Evolutionary conservation across 2,113 vertebrate genomes (phyloP).

Genomic region (Globicephala melas): DNA sequence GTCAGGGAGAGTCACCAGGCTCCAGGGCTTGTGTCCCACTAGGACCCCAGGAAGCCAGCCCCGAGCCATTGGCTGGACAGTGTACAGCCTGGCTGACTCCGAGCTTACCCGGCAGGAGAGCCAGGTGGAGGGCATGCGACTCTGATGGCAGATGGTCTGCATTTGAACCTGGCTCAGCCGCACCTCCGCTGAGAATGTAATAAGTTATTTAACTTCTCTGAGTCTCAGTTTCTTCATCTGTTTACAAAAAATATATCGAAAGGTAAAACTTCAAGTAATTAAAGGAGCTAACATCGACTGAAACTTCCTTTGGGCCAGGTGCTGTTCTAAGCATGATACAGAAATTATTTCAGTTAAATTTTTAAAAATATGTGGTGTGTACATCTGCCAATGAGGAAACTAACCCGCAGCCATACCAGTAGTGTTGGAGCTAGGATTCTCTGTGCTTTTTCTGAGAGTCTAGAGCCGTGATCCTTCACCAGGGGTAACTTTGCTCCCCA

Average conservation of each 20-base stretch:
- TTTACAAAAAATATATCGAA: background rate
- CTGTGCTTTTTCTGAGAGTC: background rate
- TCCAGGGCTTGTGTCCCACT: background rate
- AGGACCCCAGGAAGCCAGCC: too few species aligned
- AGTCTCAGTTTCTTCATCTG: background rate
- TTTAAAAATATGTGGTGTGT: background rate
- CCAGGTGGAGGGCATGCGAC: accelerated
- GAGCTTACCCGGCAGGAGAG: background rate
- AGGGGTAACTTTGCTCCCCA: background rate
- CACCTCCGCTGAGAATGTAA: background rate
- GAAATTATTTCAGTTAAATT: background rate
- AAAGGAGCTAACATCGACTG: background rate
- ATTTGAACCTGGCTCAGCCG: background rate
- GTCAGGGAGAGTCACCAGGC: background rate
- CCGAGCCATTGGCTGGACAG: too few species aligned
- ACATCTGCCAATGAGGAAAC: background rate
- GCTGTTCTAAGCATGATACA: background rate
- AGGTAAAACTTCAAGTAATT: background rate
- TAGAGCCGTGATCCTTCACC: background rate
- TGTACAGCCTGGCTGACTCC: accelerated
- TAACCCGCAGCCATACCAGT: background rate
- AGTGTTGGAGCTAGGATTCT: background rate
- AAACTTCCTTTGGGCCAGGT: background rate
- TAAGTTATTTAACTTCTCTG: background rate
- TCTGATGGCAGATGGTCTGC: background rate